Evolutionary conservation across 2,888 invertebrate genomes (phyloP), one percentile per base, ranked within the genome.

Genomic region (Drosophila parthenogenetica): DNA sequence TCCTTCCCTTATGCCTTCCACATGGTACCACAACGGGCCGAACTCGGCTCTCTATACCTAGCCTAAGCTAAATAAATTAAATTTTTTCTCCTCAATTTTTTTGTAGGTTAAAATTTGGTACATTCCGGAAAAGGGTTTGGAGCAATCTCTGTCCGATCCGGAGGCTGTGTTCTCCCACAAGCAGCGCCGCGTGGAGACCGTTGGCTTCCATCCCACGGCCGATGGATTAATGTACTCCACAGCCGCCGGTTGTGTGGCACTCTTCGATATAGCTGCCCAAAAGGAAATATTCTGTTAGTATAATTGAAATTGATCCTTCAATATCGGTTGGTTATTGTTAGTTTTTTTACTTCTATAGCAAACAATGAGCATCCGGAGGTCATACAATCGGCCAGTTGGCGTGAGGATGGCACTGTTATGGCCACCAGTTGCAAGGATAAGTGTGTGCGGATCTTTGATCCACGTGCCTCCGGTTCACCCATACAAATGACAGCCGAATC

Each of bases 371-470:
- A 98, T 90, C 94, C 95, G 0, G 98, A 98, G 87, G 96, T 97
- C 10, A 96, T 98, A 81, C 98, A 98, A 90, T 96, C 97, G 0
- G 94, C 97, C 0, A 96, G 96, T 70, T 99, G 98, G 98, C 96
- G 96, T 91, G 95, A 95, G 73, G 97, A 98, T 90, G 98, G 98
- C 54, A 91, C 91, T 8, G 74, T 89, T 2, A 90, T 98, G 57
- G 97, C 96, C 5, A 97, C 98, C 0, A 96, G 98, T 0, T 97
- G 97, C 92, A 98, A 98, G 92, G 99, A 99, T 92, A 97, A 97
- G 91, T 95, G 95, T 92, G 94, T 98, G 1, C 94, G 98, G 58
- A 94, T 98, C 39, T 93, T 97, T 80, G 98, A 98, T 92, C 98
- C 98, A 0, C 93, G 97, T 35, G 93, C 94, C 25, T 92, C 93